These are phyloP conservation scores for Mionectes olivaceus DNA, from an alignment of 2,797 vertebrate species.

Conservation along the genomic window DNA sequence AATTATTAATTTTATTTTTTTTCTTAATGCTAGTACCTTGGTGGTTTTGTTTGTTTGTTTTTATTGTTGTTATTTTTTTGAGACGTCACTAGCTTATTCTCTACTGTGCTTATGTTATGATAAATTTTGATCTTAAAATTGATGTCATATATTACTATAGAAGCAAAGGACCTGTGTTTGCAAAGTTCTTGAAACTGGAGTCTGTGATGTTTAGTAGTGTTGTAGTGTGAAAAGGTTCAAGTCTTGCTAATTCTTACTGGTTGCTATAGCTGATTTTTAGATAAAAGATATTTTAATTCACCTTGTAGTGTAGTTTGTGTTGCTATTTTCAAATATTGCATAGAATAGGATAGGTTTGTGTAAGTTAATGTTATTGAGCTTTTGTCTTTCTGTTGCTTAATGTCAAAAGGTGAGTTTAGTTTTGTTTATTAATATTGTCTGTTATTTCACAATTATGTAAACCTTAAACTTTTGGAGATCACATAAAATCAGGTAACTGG, in stretches of 20 bases:
- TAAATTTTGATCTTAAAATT: not conserved
- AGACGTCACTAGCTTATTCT: not conserved
- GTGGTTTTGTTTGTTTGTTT: not conserved
- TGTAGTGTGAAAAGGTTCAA: not conserved
- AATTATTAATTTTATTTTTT: not conserved
- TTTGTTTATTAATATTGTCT: not conserved
- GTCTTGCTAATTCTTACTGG: not conserved
- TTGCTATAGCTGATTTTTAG: not conserved
- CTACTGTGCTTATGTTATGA: not conserved
- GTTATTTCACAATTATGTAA: not conserved
- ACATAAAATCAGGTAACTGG: not conserved
- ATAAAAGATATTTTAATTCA: not conserved
- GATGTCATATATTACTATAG: not conserved
- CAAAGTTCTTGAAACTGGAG: constrained; percentile 60
- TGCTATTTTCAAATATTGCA: constrained; percentile 21
- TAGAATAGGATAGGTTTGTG: not conserved
- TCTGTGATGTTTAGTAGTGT: constrained; percentile 37
- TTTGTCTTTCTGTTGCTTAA: not conserved
- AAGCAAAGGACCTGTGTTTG: constrained; percentile 25
- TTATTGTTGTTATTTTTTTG: not conserved
- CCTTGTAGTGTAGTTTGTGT: not conserved
- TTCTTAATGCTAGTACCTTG: not conserved
- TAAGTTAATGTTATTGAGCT: not conserved
- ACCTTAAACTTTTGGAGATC: not conserved
- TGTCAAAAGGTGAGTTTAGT: not conserved